These are phyloP conservation scores for Agrilus biguttatus DNA, from an alignment of 2,888 invertebrate genomes.

Conservation along the genomic window DNA sequence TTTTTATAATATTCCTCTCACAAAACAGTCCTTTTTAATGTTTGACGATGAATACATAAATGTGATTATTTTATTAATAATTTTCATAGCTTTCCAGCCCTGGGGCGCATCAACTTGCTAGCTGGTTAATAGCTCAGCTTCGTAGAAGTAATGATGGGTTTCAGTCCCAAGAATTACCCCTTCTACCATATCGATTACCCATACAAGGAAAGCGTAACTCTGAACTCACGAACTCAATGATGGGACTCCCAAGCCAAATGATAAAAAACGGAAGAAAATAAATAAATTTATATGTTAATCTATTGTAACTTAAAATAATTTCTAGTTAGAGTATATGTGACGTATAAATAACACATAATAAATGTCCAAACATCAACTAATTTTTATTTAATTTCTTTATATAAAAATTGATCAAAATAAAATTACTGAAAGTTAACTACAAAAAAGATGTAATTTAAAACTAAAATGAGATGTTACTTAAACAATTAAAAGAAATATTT, in stretches of 20 bases:
- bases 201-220: conserved; percentile 15
- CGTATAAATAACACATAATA: too few relatives aligned
- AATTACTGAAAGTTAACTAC: too few relatives aligned
- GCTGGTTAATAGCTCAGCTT: conserved; percentile 23
- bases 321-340: too few relatives aligned
- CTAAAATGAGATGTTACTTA: too few relatives aligned
- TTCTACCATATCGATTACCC: conserved; percentile 38
- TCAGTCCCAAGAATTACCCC: conserved; percentile 5
- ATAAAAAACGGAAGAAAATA: conserved; percentile 54
- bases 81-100: conserved; percentile 17
- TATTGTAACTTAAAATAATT: neutral
- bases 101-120: conserved; percentile 25
- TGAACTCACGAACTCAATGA: conserved; percentile 36
- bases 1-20: too few relatives aligned
- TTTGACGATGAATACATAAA: neutral
- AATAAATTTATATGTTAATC: neutral
- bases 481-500: too few relatives aligned
- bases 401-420: too few relatives aligned
- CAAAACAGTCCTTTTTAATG: too few relatives aligned
- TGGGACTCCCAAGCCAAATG: conserved; percentile 61
- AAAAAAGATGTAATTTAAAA: too few relatives aligned
- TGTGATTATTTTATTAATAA: neutral
- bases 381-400: too few relatives aligned
- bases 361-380: too few relatives aligned
- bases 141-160: conserved; percentile 18